Base-by-base conservation (phyloP, 35 echinoderm and acorn worm genomes). In the Hemicentrotus pulcherrimus region DNA sequence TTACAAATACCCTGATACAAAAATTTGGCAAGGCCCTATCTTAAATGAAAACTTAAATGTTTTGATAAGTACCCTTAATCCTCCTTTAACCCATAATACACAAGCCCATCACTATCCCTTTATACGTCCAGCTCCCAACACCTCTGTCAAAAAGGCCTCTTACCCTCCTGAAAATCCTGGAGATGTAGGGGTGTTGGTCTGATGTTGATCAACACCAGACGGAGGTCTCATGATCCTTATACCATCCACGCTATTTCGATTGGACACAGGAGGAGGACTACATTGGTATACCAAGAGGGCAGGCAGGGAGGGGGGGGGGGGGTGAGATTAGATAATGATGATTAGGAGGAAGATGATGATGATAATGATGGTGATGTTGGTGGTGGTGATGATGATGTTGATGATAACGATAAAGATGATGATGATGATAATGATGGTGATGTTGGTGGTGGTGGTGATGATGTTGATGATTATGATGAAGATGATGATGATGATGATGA, bases 251-350 rank as follows among this genome's bases (percentile, higher is more conserved):
- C 65, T 78, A 78, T 78, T 78, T 78, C 65, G 65, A 1, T 78
- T n/a, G 65, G 65, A 78, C 65, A 78, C 65, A 22, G 65, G 65
- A 78, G 65, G 65, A 78, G 65, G 65, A 78, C 65, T 78, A 78
- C 28, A 78, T 78, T 78, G 65, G 65, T 78, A 78, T 78, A 78
- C 65, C 65, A 28, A 90, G 88, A 90, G 88, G 88, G 15, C 19
- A 9, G 31, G n/a, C 9, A 47, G 12, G 88, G 88, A 30, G 86
- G 86, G 86, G 8, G 86, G 8, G 86, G 86, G 86, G 86, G 6
- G 14, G 86, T n/a, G 33, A 35, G n/a, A 0, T 31, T 32, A 30
- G 30, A 35, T 31, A 22, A 88, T 32, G 7, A 88, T 31, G 86
- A 88, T 10, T 59, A 59, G 52, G 9, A 59, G 11, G 52, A 59